These are phyloP conservation scores for Microchrysa polita DNA, from an alignment of 2,888 invertebrate species.

Conservation along the genomic window DNA sequence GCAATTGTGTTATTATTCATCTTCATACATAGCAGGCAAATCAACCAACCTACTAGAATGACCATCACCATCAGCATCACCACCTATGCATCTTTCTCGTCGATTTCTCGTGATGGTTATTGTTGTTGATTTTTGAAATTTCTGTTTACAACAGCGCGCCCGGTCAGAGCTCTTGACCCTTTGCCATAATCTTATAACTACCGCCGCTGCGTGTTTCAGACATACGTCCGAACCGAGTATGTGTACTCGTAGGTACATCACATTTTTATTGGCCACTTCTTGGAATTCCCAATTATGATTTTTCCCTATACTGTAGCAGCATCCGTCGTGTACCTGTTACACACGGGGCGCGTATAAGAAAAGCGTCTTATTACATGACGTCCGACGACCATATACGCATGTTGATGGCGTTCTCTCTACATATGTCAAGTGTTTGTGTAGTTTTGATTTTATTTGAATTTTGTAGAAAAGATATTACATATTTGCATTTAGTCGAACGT, in stretches of 20 bases:
- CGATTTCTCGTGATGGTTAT: too few relatives aligned
- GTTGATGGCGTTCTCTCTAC: constrained; percentile 20
- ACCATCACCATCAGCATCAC: not conserved
- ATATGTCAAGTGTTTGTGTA: constrained; percentile 33
- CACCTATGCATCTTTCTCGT: constrained; percentile 14
- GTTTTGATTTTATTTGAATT: constrained; percentile 33
- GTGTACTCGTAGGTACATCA: too few relatives aligned
- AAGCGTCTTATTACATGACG: not conserved
- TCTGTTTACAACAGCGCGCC: not conserved
- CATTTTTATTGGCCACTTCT: constrained; percentile 2
- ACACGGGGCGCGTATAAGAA: not conserved
- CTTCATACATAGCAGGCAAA: not conserved
- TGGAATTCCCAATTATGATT: constrained; percentile 11
- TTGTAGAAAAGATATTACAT: constrained; percentile 3
- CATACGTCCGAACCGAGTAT: not conserved
- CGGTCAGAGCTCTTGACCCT: constrained; percentile 9
- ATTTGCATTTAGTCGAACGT: constrained; percentile 30
- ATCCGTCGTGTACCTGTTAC: not conserved
- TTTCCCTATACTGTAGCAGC: not conserved
- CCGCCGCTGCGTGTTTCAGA: too few relatives aligned
- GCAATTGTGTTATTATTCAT: constrained; percentile 21
- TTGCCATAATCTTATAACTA: not conserved
- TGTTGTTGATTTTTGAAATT: constrained; percentile 30
- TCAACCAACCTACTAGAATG: constrained; percentile 16
- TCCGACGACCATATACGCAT: too few relatives aligned